Evolutionary conservation across 2,797 vertebrate genomes (phyloP).

Genomic region (Diceros bicornis): DNA sequence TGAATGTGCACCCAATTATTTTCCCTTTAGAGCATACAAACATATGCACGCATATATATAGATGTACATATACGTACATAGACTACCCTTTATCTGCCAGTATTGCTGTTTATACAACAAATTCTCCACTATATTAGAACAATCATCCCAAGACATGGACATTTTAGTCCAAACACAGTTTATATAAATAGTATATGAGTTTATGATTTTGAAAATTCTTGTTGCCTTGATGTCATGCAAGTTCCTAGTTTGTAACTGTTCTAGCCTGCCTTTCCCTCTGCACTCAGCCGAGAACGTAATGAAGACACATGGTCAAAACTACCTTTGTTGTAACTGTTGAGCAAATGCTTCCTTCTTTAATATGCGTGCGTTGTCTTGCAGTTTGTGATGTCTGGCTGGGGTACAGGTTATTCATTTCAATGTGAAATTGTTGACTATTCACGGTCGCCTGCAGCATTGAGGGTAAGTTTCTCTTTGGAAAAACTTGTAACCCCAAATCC

Average conservation of each 20-base stretch:
- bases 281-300: background rate
- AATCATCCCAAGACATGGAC: background rate
- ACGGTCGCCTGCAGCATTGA: conserved; percentile 92
- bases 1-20: background rate
- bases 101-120: background rate
- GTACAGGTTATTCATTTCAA: conserved; percentile 95
- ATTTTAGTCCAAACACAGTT: conserved; percentile 15
- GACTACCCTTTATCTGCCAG: background rate
- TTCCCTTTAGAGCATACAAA: background rate
- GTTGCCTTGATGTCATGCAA: background rate
- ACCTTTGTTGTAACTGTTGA: background rate
- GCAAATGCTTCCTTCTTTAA: conserved; percentile 63
- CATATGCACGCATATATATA: background rate
- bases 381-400: conserved; percentile 99
- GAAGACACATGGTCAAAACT: background rate
- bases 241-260: conserved; percentile 18
- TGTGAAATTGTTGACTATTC: conserved; percentile 98
- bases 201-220: conserved; percentile 20
- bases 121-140: background rate
- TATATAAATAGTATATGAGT: background rate
- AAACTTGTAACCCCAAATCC: background rate
- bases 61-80: background rate
- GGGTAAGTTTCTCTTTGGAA: conserved; percentile 92
- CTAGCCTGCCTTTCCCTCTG: background rate
- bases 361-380: conserved; percentile 84